A percentile compares a stretch with the other conserved stretches of the same genome.
Conservation (phyloP, 2,888 invertebrate genomes). For the Drosophila demipolita region DNA sequence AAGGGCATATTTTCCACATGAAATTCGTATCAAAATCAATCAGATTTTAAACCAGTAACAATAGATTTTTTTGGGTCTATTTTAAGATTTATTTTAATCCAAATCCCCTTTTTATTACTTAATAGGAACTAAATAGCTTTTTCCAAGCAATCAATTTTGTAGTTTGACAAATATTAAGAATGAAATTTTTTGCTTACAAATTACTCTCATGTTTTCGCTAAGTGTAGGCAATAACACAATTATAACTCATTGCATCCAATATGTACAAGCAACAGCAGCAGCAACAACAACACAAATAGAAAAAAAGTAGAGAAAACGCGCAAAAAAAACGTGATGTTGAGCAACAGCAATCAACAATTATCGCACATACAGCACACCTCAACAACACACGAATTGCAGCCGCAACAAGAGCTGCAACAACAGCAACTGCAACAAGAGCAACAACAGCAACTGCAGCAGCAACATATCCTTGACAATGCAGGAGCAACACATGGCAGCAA, state of each 20-base stretch:
- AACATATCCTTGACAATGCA: constrained; percentile 19
- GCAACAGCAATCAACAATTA: constrained; percentile 65
- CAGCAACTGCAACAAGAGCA: constrained; percentile 81
- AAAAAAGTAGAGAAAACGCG: constrained; percentile 14
- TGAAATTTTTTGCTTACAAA: neutral
- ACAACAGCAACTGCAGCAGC: constrained; percentile 24
- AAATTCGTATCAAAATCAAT: no score
- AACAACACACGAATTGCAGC: constrained; percentile 49
- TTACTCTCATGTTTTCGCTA: neutral
- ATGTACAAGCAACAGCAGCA: constrained; percentile 12
- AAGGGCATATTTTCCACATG: neutral
- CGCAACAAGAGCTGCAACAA: constrained; percentile 65
- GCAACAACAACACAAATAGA: neutral
- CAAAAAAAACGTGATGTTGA: constrained; percentile 78
- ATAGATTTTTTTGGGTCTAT: no score
- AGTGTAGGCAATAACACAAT: constrained; percentile 2
- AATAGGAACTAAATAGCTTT: neutral
- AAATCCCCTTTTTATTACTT: neutral
- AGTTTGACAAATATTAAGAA: neutral
- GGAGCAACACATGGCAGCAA: constrained; percentile 62
- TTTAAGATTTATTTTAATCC: no score
- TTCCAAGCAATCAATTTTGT: neutral
- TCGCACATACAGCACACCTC: constrained; percentile 46
- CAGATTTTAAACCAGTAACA: no score
- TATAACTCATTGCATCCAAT: constrained; percentile 20